Conservation (phyloP, 2,797 vertebrate genomes). For the Hipposideros larvatus region DNA sequence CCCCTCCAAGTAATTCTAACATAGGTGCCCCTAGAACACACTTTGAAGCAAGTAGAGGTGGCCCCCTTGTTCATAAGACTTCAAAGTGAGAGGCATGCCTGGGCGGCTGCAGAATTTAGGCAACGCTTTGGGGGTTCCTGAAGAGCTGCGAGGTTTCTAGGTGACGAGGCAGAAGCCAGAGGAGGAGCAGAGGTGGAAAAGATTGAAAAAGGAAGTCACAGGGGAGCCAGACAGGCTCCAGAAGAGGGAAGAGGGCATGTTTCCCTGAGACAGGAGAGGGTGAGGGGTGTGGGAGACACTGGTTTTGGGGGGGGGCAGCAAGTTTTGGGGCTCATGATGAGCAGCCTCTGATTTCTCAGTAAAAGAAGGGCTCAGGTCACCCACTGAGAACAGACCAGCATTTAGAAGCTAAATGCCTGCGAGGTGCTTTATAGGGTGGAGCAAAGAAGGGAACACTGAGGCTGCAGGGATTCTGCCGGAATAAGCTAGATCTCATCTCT, state of each 20-base stretch:
- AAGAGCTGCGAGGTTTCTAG: neutral
- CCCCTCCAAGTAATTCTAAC: neutral
- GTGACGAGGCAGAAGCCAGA: neutral
- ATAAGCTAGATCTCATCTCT: slow-evolving; percentile 48
- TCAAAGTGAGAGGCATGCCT: neutral
- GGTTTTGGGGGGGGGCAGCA: neutral
- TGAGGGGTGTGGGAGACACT: neutral
- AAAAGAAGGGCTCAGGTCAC: neutral
- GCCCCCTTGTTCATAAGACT: neutral
- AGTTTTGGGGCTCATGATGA: neutral
- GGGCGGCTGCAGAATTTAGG: neutral
- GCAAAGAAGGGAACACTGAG: neutral
- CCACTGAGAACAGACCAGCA: neutral
- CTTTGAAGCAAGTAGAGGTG: neutral
- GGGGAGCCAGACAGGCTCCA: neutral
- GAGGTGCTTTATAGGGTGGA: neutral
- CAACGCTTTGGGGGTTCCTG: neutral
- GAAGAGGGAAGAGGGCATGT: neutral
- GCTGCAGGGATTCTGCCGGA: neutral
- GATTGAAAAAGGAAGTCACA: neutral
- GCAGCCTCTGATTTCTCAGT: neutral
- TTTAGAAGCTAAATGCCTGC: neutral
- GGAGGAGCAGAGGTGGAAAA: neutral
- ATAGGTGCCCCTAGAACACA: neutral
- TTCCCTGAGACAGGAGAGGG: neutral